These are phyloP conservation scores for Erebia epiphron DNA, from an alignment of 2,888 invertebrate genomes.

Conservation along the genomic window DNA sequence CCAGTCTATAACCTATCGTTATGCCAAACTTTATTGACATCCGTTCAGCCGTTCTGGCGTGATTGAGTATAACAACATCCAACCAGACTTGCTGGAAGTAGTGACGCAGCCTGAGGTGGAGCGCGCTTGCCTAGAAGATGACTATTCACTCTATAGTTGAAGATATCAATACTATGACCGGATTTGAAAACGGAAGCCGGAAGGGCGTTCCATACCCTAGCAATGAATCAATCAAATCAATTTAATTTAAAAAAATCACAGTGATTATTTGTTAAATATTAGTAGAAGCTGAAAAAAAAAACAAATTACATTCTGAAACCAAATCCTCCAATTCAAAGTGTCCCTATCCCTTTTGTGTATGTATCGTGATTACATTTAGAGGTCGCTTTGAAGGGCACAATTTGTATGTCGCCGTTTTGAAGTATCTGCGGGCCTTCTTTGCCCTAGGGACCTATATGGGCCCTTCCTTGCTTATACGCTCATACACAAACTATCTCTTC, in stretches of 20 bases:
- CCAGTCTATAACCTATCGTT: too few species aligned
- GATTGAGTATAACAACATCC: too few species aligned
- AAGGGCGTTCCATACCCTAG: too few species aligned
- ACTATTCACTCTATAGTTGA: too few species aligned
- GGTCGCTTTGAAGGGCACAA: slow-evolving; percentile 5
- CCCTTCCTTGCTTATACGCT: slow-evolving; percentile 10
- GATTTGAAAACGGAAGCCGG: too few species aligned
- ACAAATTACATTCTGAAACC: slow-evolving; percentile 5
- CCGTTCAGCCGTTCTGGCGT: too few species aligned
- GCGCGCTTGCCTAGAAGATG: too few species aligned
- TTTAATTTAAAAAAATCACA: not conserved
- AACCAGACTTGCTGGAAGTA: too few species aligned
- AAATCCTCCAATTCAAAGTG: slow-evolving; percentile 17
- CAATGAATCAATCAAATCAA: not conserved
- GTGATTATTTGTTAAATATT: not conserved
- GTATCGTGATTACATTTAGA: slow-evolving; percentile 8
- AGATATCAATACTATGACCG: too few species aligned
- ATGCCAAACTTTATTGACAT: too few species aligned
- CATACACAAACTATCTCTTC: not conserved
- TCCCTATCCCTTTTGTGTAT: not conserved
- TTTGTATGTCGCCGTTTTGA: slow-evolving; percentile 12
- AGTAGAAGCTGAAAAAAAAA: not conserved
- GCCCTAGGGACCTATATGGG: not conserved
- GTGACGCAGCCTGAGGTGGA: too few species aligned
- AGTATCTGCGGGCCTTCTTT: slow-evolving; percentile 1